Base-by-base conservation (phyloP, 2,888 invertebrate species). In the Boloria euphrosyne region DNA sequence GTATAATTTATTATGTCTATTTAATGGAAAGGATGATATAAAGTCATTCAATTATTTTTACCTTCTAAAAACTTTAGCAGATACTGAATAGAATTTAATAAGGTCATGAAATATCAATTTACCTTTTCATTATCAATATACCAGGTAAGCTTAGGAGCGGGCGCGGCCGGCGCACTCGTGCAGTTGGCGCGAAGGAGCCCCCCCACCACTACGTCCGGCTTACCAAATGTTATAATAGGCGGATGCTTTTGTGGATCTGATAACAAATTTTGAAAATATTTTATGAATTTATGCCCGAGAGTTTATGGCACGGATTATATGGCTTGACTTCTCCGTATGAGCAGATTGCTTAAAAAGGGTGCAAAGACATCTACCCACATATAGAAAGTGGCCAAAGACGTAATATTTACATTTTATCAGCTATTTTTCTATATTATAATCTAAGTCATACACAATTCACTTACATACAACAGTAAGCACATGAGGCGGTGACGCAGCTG, bases 391-490 rank as follows among this genome's bases (percentile, higher is more conserved):
- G n/a, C n/a, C n/a, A n/a, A n/a, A 22, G 22, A 22, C 22, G 22
- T 22, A 1, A 22, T 22, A 22, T 22, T 22, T 22, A n/a, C 14
- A 17, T 38, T n/a, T 31, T 52, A 7, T 27, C 31, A n/a, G 27
- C 5, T 52, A 52, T 50, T 18, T 18, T 22, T 4, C 22, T 13
- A 22, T 18, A 17, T 18, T 50, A 51, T 52, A 52, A n/a, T 31
- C n/a, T 22, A 44, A 18, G 14, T 44, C 17, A 4, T 13, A 57
- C 7, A 22, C 7, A 18, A 57, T 57, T 57, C 71, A 94, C 96
- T 94, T 90, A 97, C 97, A 95, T 83, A 96, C 96, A 73, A 97
- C 95, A 80, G 95, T 96, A 77, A 97, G 93, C 80, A 95, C 94
- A 83, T 95, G 95, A 68, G 94, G 94, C 62, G 95, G 94, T 27